Evolutionary conservation across 2,797 vertebrate species (phyloP).

Genomic region (Liasis olivaceus): DNA sequence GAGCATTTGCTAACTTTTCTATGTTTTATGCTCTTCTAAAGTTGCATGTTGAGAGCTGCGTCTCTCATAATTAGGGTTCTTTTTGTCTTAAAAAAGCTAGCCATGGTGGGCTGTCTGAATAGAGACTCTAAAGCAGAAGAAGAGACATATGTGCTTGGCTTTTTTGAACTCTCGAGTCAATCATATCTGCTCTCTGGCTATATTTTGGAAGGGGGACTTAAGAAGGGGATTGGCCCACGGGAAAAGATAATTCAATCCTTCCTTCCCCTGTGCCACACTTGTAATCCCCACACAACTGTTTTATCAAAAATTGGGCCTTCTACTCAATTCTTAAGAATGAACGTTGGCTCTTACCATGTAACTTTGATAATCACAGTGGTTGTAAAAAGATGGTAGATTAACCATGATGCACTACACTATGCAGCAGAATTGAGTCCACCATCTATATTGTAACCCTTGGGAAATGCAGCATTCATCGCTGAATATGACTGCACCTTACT

Average conservation of each 20-base stretch:
- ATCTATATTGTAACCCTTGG: neutral
- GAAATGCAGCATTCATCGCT: neutral
- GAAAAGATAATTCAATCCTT: neutral
- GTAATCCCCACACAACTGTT: neutral
- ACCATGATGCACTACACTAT: conserved; percentile 38
- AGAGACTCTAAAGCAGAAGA: neutral
- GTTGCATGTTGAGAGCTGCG: neutral
- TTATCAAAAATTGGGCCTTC: neutral
- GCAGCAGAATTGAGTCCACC: neutral
- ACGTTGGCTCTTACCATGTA: neutral
- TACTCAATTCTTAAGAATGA: neutral
- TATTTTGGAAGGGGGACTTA: neutral
- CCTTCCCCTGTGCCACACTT: neutral
- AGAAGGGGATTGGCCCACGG: neutral
- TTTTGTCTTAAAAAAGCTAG: neutral
- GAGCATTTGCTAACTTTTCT: neutral
- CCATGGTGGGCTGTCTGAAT: neutral
- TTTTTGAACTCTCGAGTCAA: neutral
- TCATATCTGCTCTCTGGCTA: neutral
- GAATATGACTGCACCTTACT: neutral
- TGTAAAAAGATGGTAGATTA: conserved; percentile 54
- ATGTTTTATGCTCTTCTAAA: neutral
- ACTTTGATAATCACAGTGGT: neutral
- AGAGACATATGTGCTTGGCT: neutral
- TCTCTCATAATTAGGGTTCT: neutral